Base-by-base conservation (phyloP, 2,888 invertebrate genomes). In the Chrysomela aeneicollis region DNA sequence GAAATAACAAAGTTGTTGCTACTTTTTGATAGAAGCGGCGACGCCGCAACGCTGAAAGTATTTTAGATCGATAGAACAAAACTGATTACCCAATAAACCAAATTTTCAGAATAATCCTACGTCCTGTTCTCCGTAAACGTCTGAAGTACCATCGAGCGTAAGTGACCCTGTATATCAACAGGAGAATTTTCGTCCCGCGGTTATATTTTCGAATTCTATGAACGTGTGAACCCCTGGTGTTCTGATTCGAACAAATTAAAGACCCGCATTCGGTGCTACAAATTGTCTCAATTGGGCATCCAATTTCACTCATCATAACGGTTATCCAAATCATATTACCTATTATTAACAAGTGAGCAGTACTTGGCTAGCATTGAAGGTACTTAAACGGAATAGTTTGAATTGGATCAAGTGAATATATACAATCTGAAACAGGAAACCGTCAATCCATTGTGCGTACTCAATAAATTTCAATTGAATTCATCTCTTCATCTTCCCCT, bases 371-470 rank as follows among this genome's bases (percentile, higher is more conserved):
- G 37, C 37, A 37, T 42, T 55, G 15, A 46, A 42, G 49, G 42
- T 37, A 17, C 26, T 57, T 57, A 42, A 55, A 42, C 42, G 15
- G 12, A 42, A 57, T 57, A 46, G 22, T 57, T 57, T 30, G 19
- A 57, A 57, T 57, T 57, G 57, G 30, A 57, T 57, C 46, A 46
- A 57, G 19, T 57, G 46, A 46, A 57, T 22, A 18, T n/a, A n/a
- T 22, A 46, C 37, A 57, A 57, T 57, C 46, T 57, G 57, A 57
- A 10, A 46, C 46, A 57, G 57, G 57, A 57, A 57, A 18, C 22
- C 15, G 17, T 46, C 57, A 57, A 57, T 57, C 57, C 42, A 57
- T 57, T 32, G 8, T 46, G 37, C 46, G 37, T 15, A 18, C 21
- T 57, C 32, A 37, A 57, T 57, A 10, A 57, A 57, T 46, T 57